Base-by-base conservation (phyloP, 1,140 invertebrate genomes). In the Zophobas morio region DNA sequence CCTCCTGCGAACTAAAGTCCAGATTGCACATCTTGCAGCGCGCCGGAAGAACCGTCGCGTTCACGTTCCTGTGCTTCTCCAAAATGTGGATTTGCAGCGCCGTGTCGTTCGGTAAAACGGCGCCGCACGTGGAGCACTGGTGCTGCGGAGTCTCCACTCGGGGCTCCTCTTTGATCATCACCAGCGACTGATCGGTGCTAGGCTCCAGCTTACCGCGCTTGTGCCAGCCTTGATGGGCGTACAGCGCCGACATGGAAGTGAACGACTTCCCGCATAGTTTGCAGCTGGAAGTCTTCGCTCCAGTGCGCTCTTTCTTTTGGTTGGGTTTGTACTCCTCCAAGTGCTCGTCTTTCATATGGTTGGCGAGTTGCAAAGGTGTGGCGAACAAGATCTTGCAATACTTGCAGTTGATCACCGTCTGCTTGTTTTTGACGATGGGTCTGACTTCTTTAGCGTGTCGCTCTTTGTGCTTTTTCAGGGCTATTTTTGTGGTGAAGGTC, bases 201-300 rank as follows among this genome's bases (percentile, higher is more conserved):
- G 72, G 53, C 40, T 79, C 47, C 39, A 74, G 42, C 47, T 76
- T 81, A 20, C 73, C 63, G 4, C 84, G 76, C 66, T 84, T 84
- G 54, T 85, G 84, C 84, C 84, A 85, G 2, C 84, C 84, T 40
- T 77, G 72, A 66, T 85, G 84, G 0, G 82, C 80, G n/a, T 77
- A 80, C 37, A 85, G 56, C 1, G 84, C 84, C 0, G 74, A 54
- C 0, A 76, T 37, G 5, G 80, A 79, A 36, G 75, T 72, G 71
- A 85, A 85, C 1, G 37, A 54, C 56, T 85, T 85, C 3, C 76
- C 77, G 46, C 84, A 85, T 6, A 84, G 54, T 4, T 76, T 63
- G 47, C 84, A 85, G 34, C 53, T 53, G 57, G 76, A 80, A 1
- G 75, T 49, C 6, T 76, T 75, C 6, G 36, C 6, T 39, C 74